Evolutionary conservation across 1,140 invertebrate genomes (phyloP), one percentile per base, ranked within the genome.

Genomic region (Colletes latitarsis): DNA sequence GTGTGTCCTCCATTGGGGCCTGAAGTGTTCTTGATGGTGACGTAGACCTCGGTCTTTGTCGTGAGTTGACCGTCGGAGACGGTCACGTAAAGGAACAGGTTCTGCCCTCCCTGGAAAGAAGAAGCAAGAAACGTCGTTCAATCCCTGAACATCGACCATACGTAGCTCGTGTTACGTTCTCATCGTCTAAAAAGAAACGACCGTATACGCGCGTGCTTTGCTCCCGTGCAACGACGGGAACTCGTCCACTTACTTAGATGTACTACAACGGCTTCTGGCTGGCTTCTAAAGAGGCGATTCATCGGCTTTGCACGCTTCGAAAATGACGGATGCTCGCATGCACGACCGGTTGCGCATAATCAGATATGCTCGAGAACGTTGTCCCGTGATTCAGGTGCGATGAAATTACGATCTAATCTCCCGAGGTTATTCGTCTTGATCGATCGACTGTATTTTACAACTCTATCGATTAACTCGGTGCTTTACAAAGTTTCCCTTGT

Each of bases 11-110:
- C 82, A 82, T 86, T 86, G 43, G 91, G 86, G 53, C 67, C 81
- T 70, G 86, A 88, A 63, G 88, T 85, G 79, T 90, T 91, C 85
- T 88, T 90, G 82, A 96, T 96, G 76, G 95, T 94, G 9, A 96
- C 96, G 88, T 93, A 95, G 12, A 96, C 96, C 91, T 96, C 96
- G n/a, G 94, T 95, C 91, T 97, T 97, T 5, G 95, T 94, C 21
- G 94, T 94, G 9, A 96, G 90, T 53, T 94, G 92, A 17, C 96
- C 96, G 91, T 96, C 96, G 12, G 94, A 94, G 6, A 95, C 95
- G 14, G 96, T 96, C 58, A 97, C 96, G 89, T 96, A 96, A 1
- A 97, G 91, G 82, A 95, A 95, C 80, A 96, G 94, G 75, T 96
- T 94, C 88, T 96, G 93, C 17, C 96, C 96, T 83, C 93, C 95